Percentiles rank a stretch among this genome's conserved stretches.
Evolutionary conservation across 1,140 invertebrate genomes (phyloP).

Genomic region (Drosophila pruinosa): DNA sequence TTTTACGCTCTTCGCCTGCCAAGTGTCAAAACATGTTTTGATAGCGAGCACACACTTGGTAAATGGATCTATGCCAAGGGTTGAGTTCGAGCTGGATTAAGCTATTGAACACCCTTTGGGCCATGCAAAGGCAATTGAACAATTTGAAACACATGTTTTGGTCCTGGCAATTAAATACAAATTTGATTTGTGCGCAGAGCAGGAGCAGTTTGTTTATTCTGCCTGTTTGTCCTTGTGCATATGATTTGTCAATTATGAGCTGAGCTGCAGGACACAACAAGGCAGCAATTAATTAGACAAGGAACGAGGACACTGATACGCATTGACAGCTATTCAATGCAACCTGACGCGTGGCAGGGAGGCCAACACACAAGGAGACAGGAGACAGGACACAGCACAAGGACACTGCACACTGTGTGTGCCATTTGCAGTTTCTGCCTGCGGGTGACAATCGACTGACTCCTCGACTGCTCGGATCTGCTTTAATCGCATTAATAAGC

Average conservation of each 20-base stretch:
- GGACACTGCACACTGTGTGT: not conserved
- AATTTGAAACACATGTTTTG: constrained; percentile 76
- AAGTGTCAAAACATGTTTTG: constrained; percentile 82
- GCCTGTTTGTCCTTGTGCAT: constrained; percentile 42
- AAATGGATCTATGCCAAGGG: constrained; percentile 5
- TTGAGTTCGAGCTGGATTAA: constrained; percentile 20
- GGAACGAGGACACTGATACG: constrained; percentile 27
- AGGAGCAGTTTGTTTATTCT: constrained; percentile 7
- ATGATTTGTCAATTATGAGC: constrained; percentile 81
- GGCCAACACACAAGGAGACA: not conserved
- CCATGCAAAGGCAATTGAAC: constrained; percentile 23
- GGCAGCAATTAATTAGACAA: constrained; percentile 71
- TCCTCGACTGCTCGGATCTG: constrained; percentile 10
- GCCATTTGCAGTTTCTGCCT: constrained; percentile 10
- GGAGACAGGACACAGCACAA: constrained; percentile 27
- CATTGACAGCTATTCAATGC: constrained; percentile 41
- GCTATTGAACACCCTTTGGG: constrained; percentile 70
- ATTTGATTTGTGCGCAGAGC: constrained; percentile 45
- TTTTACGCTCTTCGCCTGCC: constrained; percentile 64
- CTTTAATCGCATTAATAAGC: constrained; percentile 59
- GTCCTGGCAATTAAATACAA: constrained; percentile 63
- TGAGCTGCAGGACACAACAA: constrained; percentile 28
- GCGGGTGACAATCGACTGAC: constrained; percentile 20
- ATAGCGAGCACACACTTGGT: constrained; percentile 45
- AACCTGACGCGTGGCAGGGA: constrained; percentile 54